Evolutionary conservation across 2,113 vertebrate species (phyloP), one percentile per base, ranked within the genome.

Genomic region (Pachypanchax playfairii): DNA sequence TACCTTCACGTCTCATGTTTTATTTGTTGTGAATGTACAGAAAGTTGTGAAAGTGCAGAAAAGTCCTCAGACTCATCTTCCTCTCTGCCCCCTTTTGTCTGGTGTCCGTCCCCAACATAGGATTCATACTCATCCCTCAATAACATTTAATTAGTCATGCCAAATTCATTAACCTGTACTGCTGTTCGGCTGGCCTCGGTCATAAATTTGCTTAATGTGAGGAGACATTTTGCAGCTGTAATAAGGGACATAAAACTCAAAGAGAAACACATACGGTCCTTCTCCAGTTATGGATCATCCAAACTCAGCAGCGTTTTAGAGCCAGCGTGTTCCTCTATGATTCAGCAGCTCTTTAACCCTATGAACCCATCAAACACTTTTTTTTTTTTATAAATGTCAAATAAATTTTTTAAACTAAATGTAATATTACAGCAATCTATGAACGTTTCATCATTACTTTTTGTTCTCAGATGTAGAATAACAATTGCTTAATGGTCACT

Each of bases 121-220:
- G 92, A 95, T 95, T 96, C 96, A 95, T 95, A 95, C 95, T 96
- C 94, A 94, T 94, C 93, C 94, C 92, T 92, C 93, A 91, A 94
- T 94, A 91, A 94, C 93, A 90, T 93, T 96, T 98, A 94, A 97
- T 98, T 96, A 95, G 94, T 93, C 94, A 96, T 96, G 94, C 93
- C 94, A 94, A 94, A 93, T 94, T 95, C 89, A 93, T 98, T 98
- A 98, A 98, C 96, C 94, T 92, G 91, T 93, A 91, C 85, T 89
- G 90, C 86, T 90, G 87, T 90, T 89, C 72, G 41, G 58, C 82
- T 85, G 85, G 78, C 90, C 91, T 81, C 43, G 11, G 74, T 88
- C 83, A 90, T 93, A 93, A 93, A 92, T 93, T 90, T 88, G 85
- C 85, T 90, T 90, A 92, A 92, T 91, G 90, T 80, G 87, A 90